Conservation (phyloP, 2,888 invertebrate species). For the Flabesymbios commensalis region DNA sequence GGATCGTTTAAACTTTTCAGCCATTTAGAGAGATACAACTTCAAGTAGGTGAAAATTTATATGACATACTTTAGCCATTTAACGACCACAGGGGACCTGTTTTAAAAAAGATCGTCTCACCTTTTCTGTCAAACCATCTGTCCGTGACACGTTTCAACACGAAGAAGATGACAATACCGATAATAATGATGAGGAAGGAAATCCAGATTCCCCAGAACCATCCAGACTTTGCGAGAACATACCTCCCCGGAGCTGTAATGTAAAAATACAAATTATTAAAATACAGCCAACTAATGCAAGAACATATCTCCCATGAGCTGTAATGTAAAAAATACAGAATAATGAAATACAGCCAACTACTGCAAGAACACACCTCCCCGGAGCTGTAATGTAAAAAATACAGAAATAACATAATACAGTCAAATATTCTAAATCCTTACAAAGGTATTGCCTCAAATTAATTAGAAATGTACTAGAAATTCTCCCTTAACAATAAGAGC, state of each 20-base stretch:
- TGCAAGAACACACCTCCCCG: constrained; percentile 21
- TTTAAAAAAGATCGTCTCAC: constrained; percentile 16
- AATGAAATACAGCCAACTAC: constrained; percentile 35
- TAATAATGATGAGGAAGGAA: constrained; percentile 29
- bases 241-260: constrained; percentile 22
- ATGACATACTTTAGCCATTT: too few relatives aligned
- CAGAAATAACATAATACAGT: neutral
- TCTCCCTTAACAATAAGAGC: too few relatives aligned
- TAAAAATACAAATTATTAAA: constrained; percentile 29
- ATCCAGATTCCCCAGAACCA: constrained; percentile 39
- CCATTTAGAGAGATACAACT: too few relatives aligned
- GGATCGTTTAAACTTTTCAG: too few relatives aligned
- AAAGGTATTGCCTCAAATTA: neutral
- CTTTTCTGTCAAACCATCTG: constrained; percentile 31
- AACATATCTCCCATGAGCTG: constrained; percentile 23
- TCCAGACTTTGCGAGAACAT: constrained; percentile 20
- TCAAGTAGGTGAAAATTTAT: too few relatives aligned
- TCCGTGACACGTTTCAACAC: constrained; percentile 29
- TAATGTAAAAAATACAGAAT: constrained; percentile 30
- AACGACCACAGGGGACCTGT: too few relatives aligned
- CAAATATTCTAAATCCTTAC: neutral
- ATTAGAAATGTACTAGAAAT: neutral
- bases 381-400: constrained; percentile 15
- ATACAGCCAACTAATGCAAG: constrained; percentile 33
- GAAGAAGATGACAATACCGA: constrained; percentile 28